phyloP scores from a whole-genome alignment of 2,797 vertebrate genomes.

The Poecile montanus region DNA sequence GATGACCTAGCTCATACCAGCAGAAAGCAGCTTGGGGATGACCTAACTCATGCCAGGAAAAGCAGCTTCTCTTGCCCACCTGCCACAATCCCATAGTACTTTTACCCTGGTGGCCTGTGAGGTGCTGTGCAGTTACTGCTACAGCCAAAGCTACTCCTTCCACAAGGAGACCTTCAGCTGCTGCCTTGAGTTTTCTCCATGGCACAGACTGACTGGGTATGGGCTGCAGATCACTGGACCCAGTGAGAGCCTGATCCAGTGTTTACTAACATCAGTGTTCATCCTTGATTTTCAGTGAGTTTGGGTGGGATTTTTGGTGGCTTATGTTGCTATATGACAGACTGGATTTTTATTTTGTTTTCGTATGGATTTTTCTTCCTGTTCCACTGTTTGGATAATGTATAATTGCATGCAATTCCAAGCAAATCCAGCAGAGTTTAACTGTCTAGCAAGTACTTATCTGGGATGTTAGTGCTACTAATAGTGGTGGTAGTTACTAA shows the following conservation, averaged over 20 bases:
- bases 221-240: background rate
- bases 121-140: background rate
- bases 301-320: background rate
- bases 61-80: background rate
- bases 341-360: background rate
- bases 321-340: background rate
- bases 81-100: accelerated
- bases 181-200: background rate
- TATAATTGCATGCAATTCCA: background rate
- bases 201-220: too few relatives aligned
- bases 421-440: background rate
- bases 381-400: background rate
- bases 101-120: background rate
- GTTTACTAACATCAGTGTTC: background rate
- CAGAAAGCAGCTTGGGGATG: background rate
- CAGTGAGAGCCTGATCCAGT: background rate
- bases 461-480: background rate
- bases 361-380: background rate
- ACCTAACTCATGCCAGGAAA: background rate
- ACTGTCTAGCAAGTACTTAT: background rate
- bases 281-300: background rate
- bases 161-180: background rate
- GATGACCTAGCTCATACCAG: background rate
- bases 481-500: background rate
- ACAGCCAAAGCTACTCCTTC: background rate